Evolutionary conservation across 2,113 vertebrate genomes (phyloP).

Genomic region (Vidua chalybeata): DNA sequence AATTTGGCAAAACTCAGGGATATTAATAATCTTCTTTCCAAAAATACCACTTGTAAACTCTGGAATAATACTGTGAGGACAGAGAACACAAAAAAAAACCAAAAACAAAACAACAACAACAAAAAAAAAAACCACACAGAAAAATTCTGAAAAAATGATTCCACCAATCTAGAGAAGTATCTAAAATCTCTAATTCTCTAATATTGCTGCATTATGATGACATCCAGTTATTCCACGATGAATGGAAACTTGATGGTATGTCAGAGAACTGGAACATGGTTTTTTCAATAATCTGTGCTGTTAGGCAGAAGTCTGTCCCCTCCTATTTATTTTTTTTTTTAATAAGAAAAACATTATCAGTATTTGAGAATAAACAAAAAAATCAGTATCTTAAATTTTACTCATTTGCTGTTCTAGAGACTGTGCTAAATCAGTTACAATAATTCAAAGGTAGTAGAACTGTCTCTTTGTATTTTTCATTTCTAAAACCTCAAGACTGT

Average conservation of each 20-base stretch:
- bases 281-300: background rate
- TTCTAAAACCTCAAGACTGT: background rate
- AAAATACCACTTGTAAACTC: background rate
- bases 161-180: background rate
- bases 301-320: background rate
- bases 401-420: background rate
- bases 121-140: background rate
- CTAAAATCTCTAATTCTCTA: background rate
- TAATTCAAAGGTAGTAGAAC: background rate
- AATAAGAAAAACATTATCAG: background rate
- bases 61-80: background rate
- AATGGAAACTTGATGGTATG: background rate
- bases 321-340: fast-evolving
- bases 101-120: no score
- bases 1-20: background rate
- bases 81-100: background rate
- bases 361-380: background rate
- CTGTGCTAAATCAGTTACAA: background rate
- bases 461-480: background rate
- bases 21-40: background rate
- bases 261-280: background rate
- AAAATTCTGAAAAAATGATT: background rate
- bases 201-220: background rate
- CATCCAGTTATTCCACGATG: background rate
- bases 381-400: background rate